Conservation (phyloP, 2,797 vertebrate genomes). For the Silurus lanzhouensis region DNA sequence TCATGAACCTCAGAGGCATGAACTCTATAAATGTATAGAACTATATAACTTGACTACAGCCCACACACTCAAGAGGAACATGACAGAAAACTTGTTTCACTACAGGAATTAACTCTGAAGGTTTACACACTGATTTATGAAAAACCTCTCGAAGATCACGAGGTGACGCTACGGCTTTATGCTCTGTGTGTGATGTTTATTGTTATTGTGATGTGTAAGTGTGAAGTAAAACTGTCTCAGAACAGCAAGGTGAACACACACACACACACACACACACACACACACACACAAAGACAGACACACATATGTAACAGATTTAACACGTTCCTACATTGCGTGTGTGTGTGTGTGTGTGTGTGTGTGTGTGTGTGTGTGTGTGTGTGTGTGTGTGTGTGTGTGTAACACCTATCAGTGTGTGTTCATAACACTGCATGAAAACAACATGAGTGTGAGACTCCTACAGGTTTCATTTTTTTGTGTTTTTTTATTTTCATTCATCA, state of each 20-base stretch:
- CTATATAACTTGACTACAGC: too few species aligned
- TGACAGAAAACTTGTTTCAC: neutral
- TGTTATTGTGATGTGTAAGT: neutral
- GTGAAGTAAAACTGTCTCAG: too few species aligned
- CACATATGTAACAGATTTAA: conserved; percentile 13
- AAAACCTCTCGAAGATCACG: neutral
- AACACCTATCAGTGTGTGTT: conserved; percentile 15
- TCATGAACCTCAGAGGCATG: neutral
- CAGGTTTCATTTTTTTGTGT: neutral
- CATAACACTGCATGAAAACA: conserved; percentile 3
- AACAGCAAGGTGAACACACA: conserved; percentile 12
- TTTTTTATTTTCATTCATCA: neutral
- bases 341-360: neutral
- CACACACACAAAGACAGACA: neutral
- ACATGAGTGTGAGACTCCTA: neutral
- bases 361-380: neutral
- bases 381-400: neutral
- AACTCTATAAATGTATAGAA: neutral
- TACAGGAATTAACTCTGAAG: neutral
- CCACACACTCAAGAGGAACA: neutral
- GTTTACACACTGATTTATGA: neutral
- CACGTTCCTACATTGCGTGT: neutral
- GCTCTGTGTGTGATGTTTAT: neutral
- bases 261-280: conserved; percentile 40
- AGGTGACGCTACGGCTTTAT: neutral